Percentiles rank a stretch among this genome's conserved stretches.
Conservation (phyloP, 1,140 invertebrate species). For the Melitaea cinxia region DNA sequence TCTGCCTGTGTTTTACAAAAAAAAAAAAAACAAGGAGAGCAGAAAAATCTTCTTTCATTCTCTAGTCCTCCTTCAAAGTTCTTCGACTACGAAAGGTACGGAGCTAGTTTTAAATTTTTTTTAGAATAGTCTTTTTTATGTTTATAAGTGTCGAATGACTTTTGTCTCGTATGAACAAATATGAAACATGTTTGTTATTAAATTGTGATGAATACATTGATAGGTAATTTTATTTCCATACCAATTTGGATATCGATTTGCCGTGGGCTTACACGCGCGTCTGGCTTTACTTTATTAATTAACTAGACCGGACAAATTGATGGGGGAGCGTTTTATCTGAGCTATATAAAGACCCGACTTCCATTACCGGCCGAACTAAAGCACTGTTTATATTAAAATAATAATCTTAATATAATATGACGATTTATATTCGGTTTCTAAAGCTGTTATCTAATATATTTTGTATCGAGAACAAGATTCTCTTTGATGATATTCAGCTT, state of each 20-base stretch:
- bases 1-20: no score
- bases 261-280: slow-evolving; percentile 3
- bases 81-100: no score
- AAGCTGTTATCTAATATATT: slow-evolving; percentile 1
- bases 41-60: no score
- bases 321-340: slow-evolving; percentile 45
- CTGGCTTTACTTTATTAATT: slow-evolving; percentile 56
- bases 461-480: no score
- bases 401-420: slow-evolving; percentile 19
- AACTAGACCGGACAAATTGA: slow-evolving; percentile 67
- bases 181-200: not conserved
- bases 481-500: no score
- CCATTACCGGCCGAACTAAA: slow-evolving; percentile 24
- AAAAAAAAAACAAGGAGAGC: no score
- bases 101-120: no score
- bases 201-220: not conserved
- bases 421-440: slow-evolving; percentile 7
- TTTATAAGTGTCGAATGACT: no score
- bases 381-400: no score
- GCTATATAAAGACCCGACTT: slow-evolving; percentile 36
- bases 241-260: slow-evolving; percentile 9
- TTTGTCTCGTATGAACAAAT: not conserved
- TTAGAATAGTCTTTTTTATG: no score
- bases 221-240: slow-evolving; percentile 2
- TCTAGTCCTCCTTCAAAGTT: no score